These are phyloP conservation scores for Rhodeus uyekii DNA, from an alignment of 2,797 vertebrate genomes.

Conservation along the genomic window DNA sequence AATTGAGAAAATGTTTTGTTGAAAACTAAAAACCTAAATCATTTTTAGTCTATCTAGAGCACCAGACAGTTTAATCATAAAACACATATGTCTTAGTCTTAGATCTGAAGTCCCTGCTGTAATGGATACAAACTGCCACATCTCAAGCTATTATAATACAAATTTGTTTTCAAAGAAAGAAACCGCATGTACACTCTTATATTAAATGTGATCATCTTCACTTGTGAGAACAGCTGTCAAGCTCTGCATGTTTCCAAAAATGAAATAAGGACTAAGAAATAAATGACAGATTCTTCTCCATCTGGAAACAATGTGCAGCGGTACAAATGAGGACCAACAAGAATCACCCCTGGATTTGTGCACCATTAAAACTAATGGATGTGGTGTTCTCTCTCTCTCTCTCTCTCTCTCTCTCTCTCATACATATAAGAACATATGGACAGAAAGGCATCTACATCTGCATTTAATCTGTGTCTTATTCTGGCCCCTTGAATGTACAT, in stretches of 20 bases:
- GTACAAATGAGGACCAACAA: neutral
- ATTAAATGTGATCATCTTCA: constrained; percentile 8
- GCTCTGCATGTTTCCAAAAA: neutral
- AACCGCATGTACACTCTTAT: neutral
- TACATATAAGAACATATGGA: constrained; percentile 11
- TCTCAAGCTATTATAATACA: neutral
- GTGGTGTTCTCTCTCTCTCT: no score
- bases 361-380: constrained; percentile 19
- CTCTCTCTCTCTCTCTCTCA: neutral
- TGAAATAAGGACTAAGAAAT: constrained; percentile 7
- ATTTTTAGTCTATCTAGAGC: neutral
- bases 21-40: neutral
- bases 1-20: neutral
- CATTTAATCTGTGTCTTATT: constrained; percentile 1
- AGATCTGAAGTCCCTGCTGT: neutral
- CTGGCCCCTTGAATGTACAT: constrained; percentile 9
- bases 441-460: constrained; percentile 31
- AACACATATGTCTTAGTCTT: constrained; percentile 7
- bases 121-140: constrained; percentile 18
- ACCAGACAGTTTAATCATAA: constrained; percentile 1
- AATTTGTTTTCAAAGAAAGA: constrained; percentile 22
- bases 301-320: constrained; percentile 36
- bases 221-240: constrained; percentile 25
- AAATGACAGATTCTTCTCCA: constrained; percentile 23
- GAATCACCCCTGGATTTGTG: constrained; percentile 27